Percentiles rank a stretch among this genome's conserved stretches.
phyloP scores from a whole-genome alignment of 2,113 vertebrate genomes.

The Chaetura pelagica region DNA sequence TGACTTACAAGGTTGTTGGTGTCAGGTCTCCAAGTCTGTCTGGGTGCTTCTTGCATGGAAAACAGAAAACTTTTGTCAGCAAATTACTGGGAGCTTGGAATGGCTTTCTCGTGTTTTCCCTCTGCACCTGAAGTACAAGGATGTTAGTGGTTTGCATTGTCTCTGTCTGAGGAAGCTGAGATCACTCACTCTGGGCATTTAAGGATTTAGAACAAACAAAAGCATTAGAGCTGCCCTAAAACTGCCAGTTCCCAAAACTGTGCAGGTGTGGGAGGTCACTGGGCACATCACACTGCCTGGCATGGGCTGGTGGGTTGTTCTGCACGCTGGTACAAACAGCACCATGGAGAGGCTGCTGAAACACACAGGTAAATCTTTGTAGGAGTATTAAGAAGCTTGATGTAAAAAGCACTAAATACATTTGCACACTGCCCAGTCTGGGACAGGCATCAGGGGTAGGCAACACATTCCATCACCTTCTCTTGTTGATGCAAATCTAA shows the following conservation, averaged over 20 bases:
- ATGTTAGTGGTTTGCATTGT: background rate
- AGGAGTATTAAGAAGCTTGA: background rate
- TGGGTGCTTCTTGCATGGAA: background rate
- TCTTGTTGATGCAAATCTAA: background rate
- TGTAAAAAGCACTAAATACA: background rate
- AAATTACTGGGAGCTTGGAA: background rate
- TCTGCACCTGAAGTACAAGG: background rate
- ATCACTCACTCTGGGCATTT: background rate
- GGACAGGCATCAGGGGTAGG: background rate
- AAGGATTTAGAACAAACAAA: background rate
- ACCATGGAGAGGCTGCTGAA: background rate
- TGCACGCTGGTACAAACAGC: background rate
- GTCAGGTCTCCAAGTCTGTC: background rate
- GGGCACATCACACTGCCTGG: background rate
- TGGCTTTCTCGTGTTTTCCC: background rate
- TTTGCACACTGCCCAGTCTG: accelerated
- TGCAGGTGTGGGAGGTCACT: background rate
- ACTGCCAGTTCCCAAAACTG: background rate
- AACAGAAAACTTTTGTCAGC: background rate
- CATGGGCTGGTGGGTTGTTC: background rate
- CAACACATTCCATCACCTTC: background rate
- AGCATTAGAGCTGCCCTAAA: background rate
- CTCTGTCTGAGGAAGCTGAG: background rate
- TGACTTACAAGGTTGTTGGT: background rate
- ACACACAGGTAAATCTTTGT: background rate